Percentiles rank a stretch among this genome's conserved stretches.
Evolutionary conservation across 2,113 vertebrate species (phyloP).

Genomic region (Percopsis transmontana): DNA sequence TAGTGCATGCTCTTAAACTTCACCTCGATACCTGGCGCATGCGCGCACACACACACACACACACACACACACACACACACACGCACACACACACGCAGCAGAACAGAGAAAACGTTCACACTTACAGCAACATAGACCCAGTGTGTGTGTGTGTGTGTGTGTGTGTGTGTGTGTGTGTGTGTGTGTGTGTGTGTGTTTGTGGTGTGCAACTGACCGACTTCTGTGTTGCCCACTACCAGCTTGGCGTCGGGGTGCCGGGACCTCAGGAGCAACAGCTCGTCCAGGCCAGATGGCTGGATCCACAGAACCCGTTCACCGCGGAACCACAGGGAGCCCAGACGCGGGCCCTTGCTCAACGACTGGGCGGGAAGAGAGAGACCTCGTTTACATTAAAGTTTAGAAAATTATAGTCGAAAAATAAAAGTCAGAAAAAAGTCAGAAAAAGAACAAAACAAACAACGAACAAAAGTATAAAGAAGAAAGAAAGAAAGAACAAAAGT

Average conservation of each 20-base stretch:
- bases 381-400: no score
- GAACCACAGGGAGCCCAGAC: constrained; percentile 75
- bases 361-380: constrained; percentile 49
- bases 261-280: constrained; percentile 84
- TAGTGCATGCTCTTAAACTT: constrained; percentile 92
- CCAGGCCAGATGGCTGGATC: constrained; percentile 85
- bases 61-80: constrained; percentile 4
- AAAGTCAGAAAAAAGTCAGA: neutral
- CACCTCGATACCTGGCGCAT: constrained; percentile 84
- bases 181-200: no score
- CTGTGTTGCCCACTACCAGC: constrained; percentile 94
- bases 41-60: neutral
- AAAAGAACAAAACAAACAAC: neutral
- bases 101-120: neutral
- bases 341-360: constrained; percentile 72
- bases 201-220: constrained; percentile 86
- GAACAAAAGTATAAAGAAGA: neutral
- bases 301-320: constrained; percentile 83
- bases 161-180: neutral
- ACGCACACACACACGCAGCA: neutral
- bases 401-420: no score
- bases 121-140: neutral
- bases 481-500: neutral
- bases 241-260: constrained; percentile 81
- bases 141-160: neutral